Evolutionary conservation across 2,113 vertebrate species (phyloP).

Genomic region (Oncorhynchus clarkii): DNA sequence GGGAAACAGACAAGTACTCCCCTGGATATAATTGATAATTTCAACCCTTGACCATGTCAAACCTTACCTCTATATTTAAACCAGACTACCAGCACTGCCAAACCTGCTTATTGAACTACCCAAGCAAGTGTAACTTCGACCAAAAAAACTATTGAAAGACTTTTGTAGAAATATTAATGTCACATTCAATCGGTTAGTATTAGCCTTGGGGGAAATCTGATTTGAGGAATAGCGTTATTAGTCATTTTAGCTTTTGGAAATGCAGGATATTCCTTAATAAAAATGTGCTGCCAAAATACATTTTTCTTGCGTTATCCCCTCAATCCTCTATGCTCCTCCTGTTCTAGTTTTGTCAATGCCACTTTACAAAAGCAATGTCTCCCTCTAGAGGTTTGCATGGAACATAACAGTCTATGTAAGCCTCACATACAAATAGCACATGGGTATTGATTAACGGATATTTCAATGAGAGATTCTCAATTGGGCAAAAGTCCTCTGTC

Average conservation of each 20-base stretch:
- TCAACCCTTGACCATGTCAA: conserved; percentile 63
- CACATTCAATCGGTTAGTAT: conserved; percentile 74
- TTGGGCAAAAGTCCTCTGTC: no score
- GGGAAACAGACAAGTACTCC: conserved; percentile 67
- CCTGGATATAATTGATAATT: conserved; percentile 74
- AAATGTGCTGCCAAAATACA: conserved; percentile 71
- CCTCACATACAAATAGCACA: no score
- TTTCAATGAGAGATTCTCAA: no score
- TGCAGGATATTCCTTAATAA: conserved; percentile 57
- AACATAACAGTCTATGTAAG: conserved; percentile 26
- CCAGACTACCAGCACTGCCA: conserved; percentile 65
- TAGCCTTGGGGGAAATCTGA: background rate
- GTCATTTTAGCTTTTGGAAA: conserved; percentile 67
- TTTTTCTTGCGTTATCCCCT: conserved; percentile 64
- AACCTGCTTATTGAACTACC: conserved; percentile 58
- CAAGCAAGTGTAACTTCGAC: conserved; percentile 50
- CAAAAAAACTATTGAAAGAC: conserved; percentile 35
- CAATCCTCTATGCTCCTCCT: conserved; percentile 4
- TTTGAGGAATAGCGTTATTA: conserved; percentile 66
- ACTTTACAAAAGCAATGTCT: conserved; percentile 62
- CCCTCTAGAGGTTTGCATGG: conserved; percentile 60
- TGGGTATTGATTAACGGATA: no score
- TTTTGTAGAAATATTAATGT: conserved; percentile 74
- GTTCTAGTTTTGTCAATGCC: background rate
- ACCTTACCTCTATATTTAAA: conserved; percentile 67